Evolutionary conservation across 2,797 vertebrate genomes (phyloP).

Genomic region (Tiaroga cobitis): DNA sequence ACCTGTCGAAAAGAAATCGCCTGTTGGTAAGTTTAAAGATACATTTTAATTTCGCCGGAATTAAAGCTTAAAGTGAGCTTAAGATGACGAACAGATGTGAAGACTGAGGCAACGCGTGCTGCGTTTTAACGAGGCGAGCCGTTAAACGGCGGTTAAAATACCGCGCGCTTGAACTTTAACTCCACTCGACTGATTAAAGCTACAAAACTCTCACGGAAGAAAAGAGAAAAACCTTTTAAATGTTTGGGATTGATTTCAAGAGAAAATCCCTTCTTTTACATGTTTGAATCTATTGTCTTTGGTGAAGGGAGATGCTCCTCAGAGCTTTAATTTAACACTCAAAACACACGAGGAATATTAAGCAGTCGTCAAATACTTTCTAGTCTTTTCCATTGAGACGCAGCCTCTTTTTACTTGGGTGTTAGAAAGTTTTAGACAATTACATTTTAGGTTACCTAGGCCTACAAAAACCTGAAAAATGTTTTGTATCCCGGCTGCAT

Average conservation of each 20-base stretch:
- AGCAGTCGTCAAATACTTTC: neutral
- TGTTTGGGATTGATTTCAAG: constrained; percentile 68
- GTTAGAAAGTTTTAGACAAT: neutral
- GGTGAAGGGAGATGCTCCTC: constrained; percentile 33
- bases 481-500: neutral
- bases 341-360: constrained; percentile 52
- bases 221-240: constrained; percentile 65
- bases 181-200: constrained; percentile 58
- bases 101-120: constrained; percentile 59
- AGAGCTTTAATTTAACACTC: constrained; percentile 66
- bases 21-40: constrained; percentile 73
- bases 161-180: constrained; percentile 50
- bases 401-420: neutral
- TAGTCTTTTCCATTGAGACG: neutral
- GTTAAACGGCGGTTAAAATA: constrained; percentile 53
- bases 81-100: constrained; percentile 72
- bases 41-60: constrained; percentile 66
- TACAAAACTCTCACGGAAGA: constrained; percentile 48
- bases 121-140: constrained; percentile 68
- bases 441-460: neutral
- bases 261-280: constrained; percentile 69
- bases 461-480: neutral
- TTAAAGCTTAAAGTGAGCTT: constrained; percentile 72
- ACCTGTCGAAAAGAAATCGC: constrained; percentile 72
- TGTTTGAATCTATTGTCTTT: constrained; percentile 54